Base-by-base conservation (phyloP, 2,113 vertebrate genomes). In the Antechinus flavipes region DNA sequence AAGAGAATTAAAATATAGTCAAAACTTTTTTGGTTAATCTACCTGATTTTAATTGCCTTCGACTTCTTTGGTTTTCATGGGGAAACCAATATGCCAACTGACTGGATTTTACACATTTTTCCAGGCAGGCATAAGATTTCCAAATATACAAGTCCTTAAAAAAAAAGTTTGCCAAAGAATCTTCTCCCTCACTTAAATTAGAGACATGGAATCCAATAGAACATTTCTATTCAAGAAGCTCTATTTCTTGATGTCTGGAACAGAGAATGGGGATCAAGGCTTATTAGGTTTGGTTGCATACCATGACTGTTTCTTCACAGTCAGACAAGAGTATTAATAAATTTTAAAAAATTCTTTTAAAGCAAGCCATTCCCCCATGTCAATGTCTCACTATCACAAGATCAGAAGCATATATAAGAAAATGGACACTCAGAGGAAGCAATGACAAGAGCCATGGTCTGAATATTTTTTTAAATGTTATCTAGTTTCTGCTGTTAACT, bases 161-260 rank as follows among this genome's bases (percentile, higher is more conserved):
- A 84, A 84, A 84, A n/a, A 84, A 90, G 92, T 1, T 42, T 56
- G n/a, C 22, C 9, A 0, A 35, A 91, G 49, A 49, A 23, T 90
- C 8, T 35, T 35, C 54, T 90, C 35, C 54, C 6, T 3, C 16
- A 23, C 9, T 47, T 49, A 90, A 94, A 90, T 90, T 61, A 53
- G n/a, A 94, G 54, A 54, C 8, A 3, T 30, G 16, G 27, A 27
- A 19, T 76, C 24, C n/a, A 26, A 47, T 24, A n/a, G 84, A 12
- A 16, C 0, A 19, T 2, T 0, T 22, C 9, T 0, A 1, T 0
- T 2, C 61, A 11, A 0, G 8, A 90, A 16, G 2, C 47, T 91
- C 2, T n/a, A 46, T 4, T 2, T 47, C 49, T 25, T 35, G n/a
- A 68, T 56, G 22, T 53, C 42, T 27, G 47, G 50, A 91, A 24